These are phyloP conservation scores for Machimus rusticus DNA, from an alignment of 2,888 invertebrate genomes.

Conservation along the genomic window DNA sequence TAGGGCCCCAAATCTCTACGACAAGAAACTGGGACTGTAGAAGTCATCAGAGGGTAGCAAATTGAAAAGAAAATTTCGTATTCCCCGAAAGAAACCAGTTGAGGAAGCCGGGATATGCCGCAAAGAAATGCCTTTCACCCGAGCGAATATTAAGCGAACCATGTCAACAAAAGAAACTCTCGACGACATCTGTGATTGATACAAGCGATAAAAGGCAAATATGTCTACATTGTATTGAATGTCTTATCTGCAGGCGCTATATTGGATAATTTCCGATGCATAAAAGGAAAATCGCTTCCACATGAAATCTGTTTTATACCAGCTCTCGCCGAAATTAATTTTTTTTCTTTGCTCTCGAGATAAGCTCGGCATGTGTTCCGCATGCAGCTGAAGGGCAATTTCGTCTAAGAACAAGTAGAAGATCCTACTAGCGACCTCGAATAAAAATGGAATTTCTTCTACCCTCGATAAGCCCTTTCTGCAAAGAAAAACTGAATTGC, in stretches of 20 bases:
- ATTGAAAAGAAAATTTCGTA: conserved; percentile 23
- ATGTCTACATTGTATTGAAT: conserved; percentile 11
- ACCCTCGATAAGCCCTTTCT: not conserved
- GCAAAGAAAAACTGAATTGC: not conserved
- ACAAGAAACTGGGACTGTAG: not conserved
- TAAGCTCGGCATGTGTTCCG: not conserved
- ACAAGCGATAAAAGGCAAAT: conserved; percentile 15
- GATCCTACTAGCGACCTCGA: not conserved
- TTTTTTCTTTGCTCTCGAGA: not conserved
- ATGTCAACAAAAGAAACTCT: conserved; percentile 20
- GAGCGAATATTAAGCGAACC: conserved; percentile 9
- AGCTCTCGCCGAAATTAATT: not conserved
- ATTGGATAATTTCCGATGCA: conserved; percentile 26
- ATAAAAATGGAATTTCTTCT: not conserved
- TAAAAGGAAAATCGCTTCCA: not conserved
- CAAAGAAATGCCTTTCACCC: not conserved
- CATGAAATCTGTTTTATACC: not conserved
- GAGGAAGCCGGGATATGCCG: not conserved
- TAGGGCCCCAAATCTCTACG: not conserved
- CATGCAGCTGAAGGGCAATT: not conserved
- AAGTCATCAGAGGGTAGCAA: not conserved
- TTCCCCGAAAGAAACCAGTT: conserved; percentile 5
- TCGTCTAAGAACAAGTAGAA: not conserved
- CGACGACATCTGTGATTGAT: conserved; percentile 18
- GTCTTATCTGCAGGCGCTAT: conserved; percentile 4